Conservation (phyloP, 2,888 invertebrate genomes). For the Geophilus truncorum region DNA sequence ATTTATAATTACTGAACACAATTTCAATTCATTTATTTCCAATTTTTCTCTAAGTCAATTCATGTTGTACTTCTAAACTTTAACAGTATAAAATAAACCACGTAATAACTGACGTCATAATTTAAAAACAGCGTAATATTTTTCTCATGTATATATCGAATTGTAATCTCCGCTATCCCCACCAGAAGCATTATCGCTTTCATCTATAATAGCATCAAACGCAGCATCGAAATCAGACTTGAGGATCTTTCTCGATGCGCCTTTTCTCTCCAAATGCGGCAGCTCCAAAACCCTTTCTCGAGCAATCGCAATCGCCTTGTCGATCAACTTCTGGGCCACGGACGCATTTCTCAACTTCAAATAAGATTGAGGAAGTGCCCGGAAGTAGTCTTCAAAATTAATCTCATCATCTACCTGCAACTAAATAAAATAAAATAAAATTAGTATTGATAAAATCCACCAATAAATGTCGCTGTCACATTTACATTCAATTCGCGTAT, state of each 20-base stretch:
- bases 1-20: too few relatives aligned
- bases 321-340: neutral
- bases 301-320: neutral
- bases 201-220: neutral
- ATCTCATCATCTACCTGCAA: neutral
- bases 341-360: neutral
- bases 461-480: neutral
- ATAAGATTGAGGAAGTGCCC: neutral
- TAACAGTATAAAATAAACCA: too few relatives aligned
- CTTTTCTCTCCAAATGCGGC: neutral
- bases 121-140: too few relatives aligned
- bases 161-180: neutral
- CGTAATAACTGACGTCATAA: too few relatives aligned
- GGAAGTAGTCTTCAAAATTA: neutral
- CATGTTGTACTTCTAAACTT: too few relatives aligned
- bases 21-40: too few relatives aligned
- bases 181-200: neutral
- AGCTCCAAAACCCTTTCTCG: neutral
- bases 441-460: neutral
- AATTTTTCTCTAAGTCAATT: too few relatives aligned
- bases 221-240: conserved; percentile 10
- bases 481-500: neutral
- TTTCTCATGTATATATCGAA: too few relatives aligned
- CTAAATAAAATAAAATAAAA: too few relatives aligned
- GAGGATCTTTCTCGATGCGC: neutral